phyloP scores from a whole-genome alignment of 2,888 invertebrate genomes.

The Perdita meconis region DNA sequence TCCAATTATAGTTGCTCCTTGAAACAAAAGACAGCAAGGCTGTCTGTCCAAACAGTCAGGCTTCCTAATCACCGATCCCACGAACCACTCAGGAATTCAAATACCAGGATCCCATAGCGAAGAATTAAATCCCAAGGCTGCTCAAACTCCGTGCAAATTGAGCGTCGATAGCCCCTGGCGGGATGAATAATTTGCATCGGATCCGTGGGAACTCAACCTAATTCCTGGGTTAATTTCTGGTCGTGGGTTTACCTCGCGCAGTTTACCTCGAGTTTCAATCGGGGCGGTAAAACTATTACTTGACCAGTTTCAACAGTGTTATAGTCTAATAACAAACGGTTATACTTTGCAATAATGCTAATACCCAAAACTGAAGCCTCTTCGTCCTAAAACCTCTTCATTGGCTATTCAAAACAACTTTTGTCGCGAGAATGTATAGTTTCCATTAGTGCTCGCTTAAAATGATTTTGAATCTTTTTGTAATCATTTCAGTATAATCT shows the following conservation, averaged over 20 bases:
- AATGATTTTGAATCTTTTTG: too few species aligned
- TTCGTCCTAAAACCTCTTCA: neutral
- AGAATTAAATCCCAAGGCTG: slow-evolving; percentile 69
- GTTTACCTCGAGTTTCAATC: slow-evolving; percentile 39
- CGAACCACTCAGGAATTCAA: slow-evolving; percentile 61
- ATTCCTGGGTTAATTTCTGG: slow-evolving; percentile 65
- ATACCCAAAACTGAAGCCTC: too few species aligned
- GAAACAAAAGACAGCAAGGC: slow-evolving; percentile 33
- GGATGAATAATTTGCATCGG: slow-evolving; percentile 69
- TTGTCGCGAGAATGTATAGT: neutral
- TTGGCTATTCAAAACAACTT: neutral
- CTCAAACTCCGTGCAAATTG: slow-evolving; percentile 67
- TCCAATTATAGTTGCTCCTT: neutral
- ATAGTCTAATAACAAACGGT: neutral
- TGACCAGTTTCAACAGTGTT: neutral
- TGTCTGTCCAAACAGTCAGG: slow-evolving; percentile 42
- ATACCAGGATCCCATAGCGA: slow-evolving; percentile 47
- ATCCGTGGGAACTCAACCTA: slow-evolving; percentile 61
- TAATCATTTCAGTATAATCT: too few species aligned
- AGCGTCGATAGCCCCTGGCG: slow-evolving; percentile 66
- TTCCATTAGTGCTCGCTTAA: too few species aligned
- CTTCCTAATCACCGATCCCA: slow-evolving; percentile 59
- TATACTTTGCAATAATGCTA: neutral
- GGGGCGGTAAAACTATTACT: slow-evolving; percentile 22
- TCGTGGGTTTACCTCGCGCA: slow-evolving; percentile 45